Base-by-base conservation (phyloP, 92 coral and sea anemone species). In the Phenganax stokvisi region DNA sequence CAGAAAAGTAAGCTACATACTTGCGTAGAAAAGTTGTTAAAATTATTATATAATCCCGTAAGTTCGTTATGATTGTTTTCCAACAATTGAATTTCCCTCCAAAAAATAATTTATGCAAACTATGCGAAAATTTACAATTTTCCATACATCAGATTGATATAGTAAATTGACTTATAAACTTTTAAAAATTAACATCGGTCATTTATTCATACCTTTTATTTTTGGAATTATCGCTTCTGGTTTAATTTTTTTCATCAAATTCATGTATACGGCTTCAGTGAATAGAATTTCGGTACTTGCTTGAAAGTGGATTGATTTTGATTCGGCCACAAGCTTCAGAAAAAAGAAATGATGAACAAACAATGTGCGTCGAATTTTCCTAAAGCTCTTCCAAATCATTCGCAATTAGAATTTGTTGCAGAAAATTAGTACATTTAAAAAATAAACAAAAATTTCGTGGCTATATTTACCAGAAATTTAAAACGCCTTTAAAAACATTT, bases 61-160 rank as follows among this genome's bases (percentile, higher is more conserved):
- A 37, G 78, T 25, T n/a, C 37, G 4, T 17, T 57, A 52, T 20
- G 55, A 53, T 15, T 31, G 68, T 17, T 11, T 12, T n/a, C 54
- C 7, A 0, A 10, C 63, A 79, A 79, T 79, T 63, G 72, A 79
- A 79, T 59, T 79, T 79, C 83, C 83, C 83, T 79, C 83, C 83
- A 79, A 79, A 76, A 20, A 79, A 47, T 52, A 52, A 15, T 2
- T 11, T 44, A 30, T 37, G 73, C 59, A 67, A 47, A 68, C 47
- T 51, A 16, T 30, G 52, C 74, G 62, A 28, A 68, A 68, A 68
- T 30, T 10, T 53, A 20, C 73, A 30, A 68, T 30, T 68, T 68
- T 12, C 54, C 47, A 37, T 37, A 37, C 47, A 37, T 37, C 47
- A 37, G 5, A 5, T 37, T 37, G 47, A 37, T 0, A 37, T 37